Conservation (phyloP, 2,888 invertebrate genomes). For the Cataglyphis altisquamis region DNA sequence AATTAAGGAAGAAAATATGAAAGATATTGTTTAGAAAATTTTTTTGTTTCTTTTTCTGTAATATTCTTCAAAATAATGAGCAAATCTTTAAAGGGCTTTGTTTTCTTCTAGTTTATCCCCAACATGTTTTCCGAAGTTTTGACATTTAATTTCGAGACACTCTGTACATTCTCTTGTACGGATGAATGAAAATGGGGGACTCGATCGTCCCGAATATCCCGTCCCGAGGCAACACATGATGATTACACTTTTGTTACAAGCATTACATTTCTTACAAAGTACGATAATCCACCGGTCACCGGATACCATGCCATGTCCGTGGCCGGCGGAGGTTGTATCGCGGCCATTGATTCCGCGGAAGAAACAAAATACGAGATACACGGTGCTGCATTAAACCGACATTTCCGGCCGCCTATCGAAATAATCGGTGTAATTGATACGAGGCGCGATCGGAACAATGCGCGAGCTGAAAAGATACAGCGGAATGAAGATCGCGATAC, state of each 20-base stretch:
- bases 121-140: no score
- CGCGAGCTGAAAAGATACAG: constrained; percentile 34
- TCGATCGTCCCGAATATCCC: constrained; percentile 21
- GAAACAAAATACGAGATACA: constrained; percentile 40
- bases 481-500: constrained; percentile 55
- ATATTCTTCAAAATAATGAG: no score
- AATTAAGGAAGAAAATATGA: no score
- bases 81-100: no score
- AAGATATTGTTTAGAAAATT: no score
- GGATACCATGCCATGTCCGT: constrained; percentile 17
- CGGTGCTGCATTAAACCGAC: constrained; percentile 33
- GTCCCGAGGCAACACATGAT: background rate
- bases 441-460: constrained; percentile 60
- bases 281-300: background rate
- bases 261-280: constrained; percentile 6
- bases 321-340: background rate
- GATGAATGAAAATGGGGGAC: constrained; percentile 9
- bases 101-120: no score
- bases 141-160: no score
- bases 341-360: constrained; percentile 5
- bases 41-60: no score
- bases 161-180: background rate
- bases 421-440: constrained; percentile 44
- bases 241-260: background rate
- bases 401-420: constrained; percentile 56